These are phyloP conservation scores for Callipepla squamata DNA, from an alignment of 2,113 vertebrate species.

Conservation along the genomic window DNA sequence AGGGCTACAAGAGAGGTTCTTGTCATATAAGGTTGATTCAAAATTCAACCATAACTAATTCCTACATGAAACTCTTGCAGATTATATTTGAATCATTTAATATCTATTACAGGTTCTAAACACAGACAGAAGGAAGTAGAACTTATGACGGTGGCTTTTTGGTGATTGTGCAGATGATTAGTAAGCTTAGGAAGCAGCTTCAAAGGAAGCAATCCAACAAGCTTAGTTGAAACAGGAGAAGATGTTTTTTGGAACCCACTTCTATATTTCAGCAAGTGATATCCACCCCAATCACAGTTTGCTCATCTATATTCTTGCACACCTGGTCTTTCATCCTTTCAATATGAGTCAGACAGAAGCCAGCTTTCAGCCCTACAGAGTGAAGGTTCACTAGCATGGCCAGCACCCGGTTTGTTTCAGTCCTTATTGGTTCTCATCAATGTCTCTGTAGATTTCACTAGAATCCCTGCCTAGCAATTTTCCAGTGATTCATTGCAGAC, in stretches of 20 bases:
- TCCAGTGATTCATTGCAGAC: background rate
- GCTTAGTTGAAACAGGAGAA: background rate
- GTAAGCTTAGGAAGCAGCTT: background rate
- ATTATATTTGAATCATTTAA: background rate
- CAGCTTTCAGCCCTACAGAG: background rate
- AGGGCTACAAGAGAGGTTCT: background rate
- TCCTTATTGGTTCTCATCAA: background rate
- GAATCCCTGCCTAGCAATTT: background rate
- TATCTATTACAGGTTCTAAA: background rate
- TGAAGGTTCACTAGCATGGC: background rate
- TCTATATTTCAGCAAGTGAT: background rate
- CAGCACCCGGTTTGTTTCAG: background rate
- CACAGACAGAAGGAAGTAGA: background rate
- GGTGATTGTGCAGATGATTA: background rate
- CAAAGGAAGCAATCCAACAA: background rate
- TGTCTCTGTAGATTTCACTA: background rate
- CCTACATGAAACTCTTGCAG: background rate
- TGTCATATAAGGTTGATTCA: background rate
- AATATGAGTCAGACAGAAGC: background rate
- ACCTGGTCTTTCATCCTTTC: background rate
- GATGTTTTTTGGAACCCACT: background rate
- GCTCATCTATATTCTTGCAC: background rate
- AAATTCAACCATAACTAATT: background rate
- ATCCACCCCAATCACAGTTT: background rate
- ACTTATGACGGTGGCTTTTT: background rate